Percentiles rank a stretch among this genome's conserved stretches.
Evolutionary conservation across 2,888 invertebrate genomes (phyloP).

Genomic region (Aromia moschata): DNA sequence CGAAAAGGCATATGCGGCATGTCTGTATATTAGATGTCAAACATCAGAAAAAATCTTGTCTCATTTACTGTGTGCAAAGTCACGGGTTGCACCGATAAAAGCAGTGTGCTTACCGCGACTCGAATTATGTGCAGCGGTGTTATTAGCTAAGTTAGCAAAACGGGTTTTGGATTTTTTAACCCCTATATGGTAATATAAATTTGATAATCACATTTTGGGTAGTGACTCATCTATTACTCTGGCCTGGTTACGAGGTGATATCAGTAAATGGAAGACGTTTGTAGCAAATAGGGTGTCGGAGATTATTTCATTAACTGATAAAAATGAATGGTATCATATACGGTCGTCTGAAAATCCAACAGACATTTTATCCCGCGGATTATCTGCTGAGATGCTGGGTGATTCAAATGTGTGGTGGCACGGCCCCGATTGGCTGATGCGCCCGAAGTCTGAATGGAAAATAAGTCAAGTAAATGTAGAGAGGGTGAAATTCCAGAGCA

Average conservation of each 20-base stretch:
- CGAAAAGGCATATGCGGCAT: not conserved
- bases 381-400: not conserved
- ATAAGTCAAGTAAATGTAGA: constrained; percentile 2
- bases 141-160: constrained; percentile 4
- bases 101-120: constrained; percentile 1
- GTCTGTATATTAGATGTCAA: constrained; percentile 2
- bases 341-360: constrained; percentile 5
- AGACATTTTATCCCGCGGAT: not conserved
- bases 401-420: not conserved
- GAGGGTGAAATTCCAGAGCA: constrained; percentile 7
- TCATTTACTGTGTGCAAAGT: constrained; percentile 1
- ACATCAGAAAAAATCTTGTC: not conserved
- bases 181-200: too few species aligned
- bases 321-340: constrained; percentile 5
- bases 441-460: constrained; percentile 1
- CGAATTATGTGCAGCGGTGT: constrained; percentile 2
- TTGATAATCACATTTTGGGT: constrained; percentile 2
- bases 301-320: not conserved
- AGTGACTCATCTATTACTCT: constrained; percentile 3
- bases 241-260: not conserved
- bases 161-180: not conserved
- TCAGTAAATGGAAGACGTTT: not conserved
- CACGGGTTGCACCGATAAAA: constrained; percentile 7
- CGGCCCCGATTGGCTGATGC: not conserved
- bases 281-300: constrained; percentile 1